A percentile compares a stretch with the other conserved stretches of the same genome.
Evolutionary conservation across 2,888 invertebrate genomes (phyloP).

Genomic region (Anoncus sp.): DNA sequence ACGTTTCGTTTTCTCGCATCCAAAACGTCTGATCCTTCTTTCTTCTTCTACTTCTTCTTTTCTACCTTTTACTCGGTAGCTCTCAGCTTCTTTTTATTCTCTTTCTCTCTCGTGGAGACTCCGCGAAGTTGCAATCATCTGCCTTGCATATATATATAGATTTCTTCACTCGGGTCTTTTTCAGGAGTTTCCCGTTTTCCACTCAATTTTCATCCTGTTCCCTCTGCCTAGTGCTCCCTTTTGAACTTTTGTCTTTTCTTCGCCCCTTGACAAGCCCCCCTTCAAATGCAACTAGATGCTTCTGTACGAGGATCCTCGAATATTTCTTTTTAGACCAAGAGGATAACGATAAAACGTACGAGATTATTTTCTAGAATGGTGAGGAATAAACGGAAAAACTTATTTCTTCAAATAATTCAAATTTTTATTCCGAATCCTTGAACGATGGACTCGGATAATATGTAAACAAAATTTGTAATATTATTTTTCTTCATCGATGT

Average conservation of each 20-base stretch:
- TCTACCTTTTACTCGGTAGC: constrained; percentile 39
- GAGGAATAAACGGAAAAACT: background rate
- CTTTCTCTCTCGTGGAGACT: constrained; percentile 26
- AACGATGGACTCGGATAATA: too few relatives aligned
- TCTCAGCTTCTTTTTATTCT: constrained; percentile 16
- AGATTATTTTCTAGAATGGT: background rate
- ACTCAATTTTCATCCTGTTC: constrained; percentile 6
- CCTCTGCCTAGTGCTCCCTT: constrained; percentile 9
- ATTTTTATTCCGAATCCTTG: background rate
- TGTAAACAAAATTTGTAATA: too few relatives aligned
- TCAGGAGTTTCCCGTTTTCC: constrained; percentile 9
- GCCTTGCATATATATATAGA: constrained; percentile 12
- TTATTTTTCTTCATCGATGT: too few relatives aligned
- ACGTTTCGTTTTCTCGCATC: constrained; percentile 38
- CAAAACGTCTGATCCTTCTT: constrained; percentile 7
- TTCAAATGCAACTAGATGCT: background rate
- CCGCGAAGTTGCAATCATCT: constrained; percentile 35
- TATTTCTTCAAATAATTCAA: background rate
- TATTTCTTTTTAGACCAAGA: background rate
- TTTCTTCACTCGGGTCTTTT: constrained; percentile 35
- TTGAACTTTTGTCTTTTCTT: constrained; percentile 22
- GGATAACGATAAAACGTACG: background rate
- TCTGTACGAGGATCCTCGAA: background rate
- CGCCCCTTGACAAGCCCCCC: background rate
- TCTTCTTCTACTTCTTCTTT: constrained; percentile 10